Evolutionary conservation across 2,797 vertebrate genomes (phyloP).

Genomic region (Pagetopsis macropterus): DNA sequence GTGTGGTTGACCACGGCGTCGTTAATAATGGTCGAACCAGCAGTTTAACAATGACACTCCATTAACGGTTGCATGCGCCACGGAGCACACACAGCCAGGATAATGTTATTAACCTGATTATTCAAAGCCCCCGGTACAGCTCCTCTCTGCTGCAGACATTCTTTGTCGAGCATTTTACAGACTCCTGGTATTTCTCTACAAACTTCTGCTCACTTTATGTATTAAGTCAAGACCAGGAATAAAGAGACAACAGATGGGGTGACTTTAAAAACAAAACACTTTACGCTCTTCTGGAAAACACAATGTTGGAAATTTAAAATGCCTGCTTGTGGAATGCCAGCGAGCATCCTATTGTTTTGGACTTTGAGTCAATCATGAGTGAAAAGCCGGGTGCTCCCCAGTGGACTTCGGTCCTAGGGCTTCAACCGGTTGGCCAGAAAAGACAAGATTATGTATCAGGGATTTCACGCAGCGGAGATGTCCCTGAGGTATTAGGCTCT

Average conservation of each 20-base stretch:
- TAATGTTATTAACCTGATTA: conserved; percentile 85
- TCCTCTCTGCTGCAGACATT: conserved; percentile 48
- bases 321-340: conserved; percentile 68
- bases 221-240: conserved; percentile 19
- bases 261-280: conserved; percentile 35
- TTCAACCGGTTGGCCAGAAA: conserved; percentile 48
- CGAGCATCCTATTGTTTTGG: conserved; percentile 62
- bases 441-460: conserved; percentile 50
- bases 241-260: conserved; percentile 20
- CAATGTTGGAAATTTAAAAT: conserved; percentile 51
- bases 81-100: conserved; percentile 76
- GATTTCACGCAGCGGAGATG: conserved; percentile 48
- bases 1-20: conserved; percentile 78
- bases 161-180: conserved; percentile 61
- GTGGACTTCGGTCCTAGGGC: conserved; percentile 39
- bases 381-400: conserved; percentile 47
- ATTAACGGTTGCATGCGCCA: conserved; percentile 77
- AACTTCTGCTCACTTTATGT: conserved; percentile 48
- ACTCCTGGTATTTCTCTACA: conserved; percentile 57
- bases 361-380: conserved; percentile 73
- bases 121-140: conserved; percentile 66
- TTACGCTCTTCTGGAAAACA: conserved; percentile 29
- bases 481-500: conserved; percentile 43
- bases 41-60: conserved; percentile 85
- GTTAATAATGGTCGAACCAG: conserved; percentile 81